Base-by-base conservation (phyloP, 2,888 invertebrate genomes). In the Eristalis intricaria region DNA sequence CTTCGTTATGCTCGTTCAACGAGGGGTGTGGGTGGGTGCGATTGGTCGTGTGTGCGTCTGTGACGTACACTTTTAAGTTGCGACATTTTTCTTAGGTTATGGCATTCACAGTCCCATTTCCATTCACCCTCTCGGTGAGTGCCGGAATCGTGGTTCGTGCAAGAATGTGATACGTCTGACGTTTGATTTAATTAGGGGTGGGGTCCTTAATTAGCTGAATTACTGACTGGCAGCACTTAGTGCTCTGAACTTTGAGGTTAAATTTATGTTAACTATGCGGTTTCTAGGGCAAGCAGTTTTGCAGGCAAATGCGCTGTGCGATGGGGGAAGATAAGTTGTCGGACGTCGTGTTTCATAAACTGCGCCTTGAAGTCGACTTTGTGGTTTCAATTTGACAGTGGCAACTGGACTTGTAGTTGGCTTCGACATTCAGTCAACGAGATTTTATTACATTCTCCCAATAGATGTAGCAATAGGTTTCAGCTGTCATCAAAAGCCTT, bases 141-240 rank as follows among this genome's bases (percentile, higher is more conserved):
- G 68, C 56, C 5, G 38, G 29, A 50, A 56, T 43, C 63, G 26
- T 11, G 70, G 19, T 35, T 43, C 8, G 70, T 70, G 70, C 58
- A 82, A 60, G 58, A 61, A 63, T 60, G 58, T 66, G 7, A 66
- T 73, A 65, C 23, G 63, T 38, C 50, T 79, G 65, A 29, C 50
- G 74, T 71, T 71, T 79, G 79, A 76, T 74, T 78, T 63, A 75
- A 83, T 79, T 79, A 75, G n/a, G 19, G 8, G 35, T 2, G 60
- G 32, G 56, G 29, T 63, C 63, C 63, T 63, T 79, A 79, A 87
- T 79, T 79, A 79, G 78, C 56, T 40, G 26, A 65, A 70, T 50
- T 7, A 71, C 78, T 50, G 22, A 26, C 8, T 23, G 40, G 4
- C 8, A 73, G 58, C 43, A 80, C 75, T 73, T 50, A 60, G 69